A percentile compares a stretch with the other conserved stretches of the same genome.
Conservation (phyloP, 2,888 invertebrate species). For the Itoplectis maculator region DNA sequence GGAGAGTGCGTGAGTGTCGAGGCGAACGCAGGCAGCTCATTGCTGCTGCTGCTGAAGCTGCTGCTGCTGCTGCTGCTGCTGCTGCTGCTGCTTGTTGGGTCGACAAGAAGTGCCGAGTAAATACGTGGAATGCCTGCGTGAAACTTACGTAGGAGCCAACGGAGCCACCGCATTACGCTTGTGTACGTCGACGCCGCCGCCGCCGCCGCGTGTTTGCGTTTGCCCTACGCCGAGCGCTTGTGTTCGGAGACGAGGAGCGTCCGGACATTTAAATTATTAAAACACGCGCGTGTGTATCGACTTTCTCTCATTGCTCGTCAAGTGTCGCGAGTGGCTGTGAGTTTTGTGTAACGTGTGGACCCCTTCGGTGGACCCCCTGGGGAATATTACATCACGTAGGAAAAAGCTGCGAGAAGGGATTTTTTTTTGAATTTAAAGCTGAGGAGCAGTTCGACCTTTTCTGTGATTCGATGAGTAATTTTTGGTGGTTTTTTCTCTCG, state of each 20-base stretch:
- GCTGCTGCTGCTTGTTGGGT: no score
- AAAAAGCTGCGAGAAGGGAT: no score
- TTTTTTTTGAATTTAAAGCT: no score
- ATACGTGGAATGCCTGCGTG: constrained; percentile 58
- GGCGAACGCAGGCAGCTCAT: not conserved
- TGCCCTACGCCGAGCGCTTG: not conserved
- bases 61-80: no score
- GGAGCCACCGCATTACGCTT: no score
- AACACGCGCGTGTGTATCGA: constrained; percentile 1
- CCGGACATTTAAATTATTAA: constrained; percentile 42
- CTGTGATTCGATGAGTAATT: not conserved
- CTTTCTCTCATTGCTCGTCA: constrained; percentile 6
- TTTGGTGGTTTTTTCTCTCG: no score
- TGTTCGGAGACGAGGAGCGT: constrained; percentile 24
- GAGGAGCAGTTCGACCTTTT: no score
- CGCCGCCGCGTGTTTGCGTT: not conserved
- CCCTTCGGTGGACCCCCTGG: no score
- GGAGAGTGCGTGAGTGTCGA: constrained; percentile 11
- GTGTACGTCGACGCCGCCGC: no score
- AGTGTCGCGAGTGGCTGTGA: not conserved
- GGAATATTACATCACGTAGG: constrained; percentile 24
- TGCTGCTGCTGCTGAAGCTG: no score
- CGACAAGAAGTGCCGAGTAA: constrained; percentile 42
- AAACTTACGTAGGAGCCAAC: constrained; percentile 44
- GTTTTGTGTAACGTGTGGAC: constrained; percentile 4